A percentile compares a stretch with the other conserved stretches of the same genome.
These are phyloP conservation scores for Hoplodrina ambigua DNA, from an alignment of 2,888 invertebrate genomes.

Conservation along the genomic window DNA sequence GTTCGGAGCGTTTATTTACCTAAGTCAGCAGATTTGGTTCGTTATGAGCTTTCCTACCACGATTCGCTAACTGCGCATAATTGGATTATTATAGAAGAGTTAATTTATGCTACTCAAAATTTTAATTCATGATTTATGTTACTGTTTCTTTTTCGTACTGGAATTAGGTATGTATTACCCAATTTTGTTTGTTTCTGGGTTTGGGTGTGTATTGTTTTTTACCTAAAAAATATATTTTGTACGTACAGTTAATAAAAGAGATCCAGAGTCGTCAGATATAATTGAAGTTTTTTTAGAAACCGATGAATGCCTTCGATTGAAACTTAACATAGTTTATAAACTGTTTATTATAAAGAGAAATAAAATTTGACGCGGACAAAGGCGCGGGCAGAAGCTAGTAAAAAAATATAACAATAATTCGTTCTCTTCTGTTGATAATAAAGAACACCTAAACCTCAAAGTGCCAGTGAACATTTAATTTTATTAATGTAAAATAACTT, in stretches of 20 bases:
- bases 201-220: no score
- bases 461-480: constrained; percentile 9
- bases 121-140: constrained; percentile 6
- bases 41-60: constrained; percentile 30
- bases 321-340: no score
- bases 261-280: no score
- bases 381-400: no score
- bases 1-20: constrained; percentile 16
- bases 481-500: constrained; percentile 10
- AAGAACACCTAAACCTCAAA: constrained; percentile 10
- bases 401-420: not conserved
- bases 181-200: no score
- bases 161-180: no score
- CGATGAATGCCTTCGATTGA: no score
- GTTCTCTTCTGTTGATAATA: not conserved
- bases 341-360: no score
- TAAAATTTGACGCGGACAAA: no score
- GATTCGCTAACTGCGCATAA: constrained; percentile 32
- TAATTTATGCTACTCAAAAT: constrained; percentile 1
- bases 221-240: no score
- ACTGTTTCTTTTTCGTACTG: constrained; percentile 2
- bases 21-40: constrained; percentile 30
- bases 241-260: no score
- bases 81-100: constrained; percentile 34
- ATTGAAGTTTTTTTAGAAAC: no score